Conservation (phyloP, 2,888 invertebrate genomes). For the Caenorhabditis doughertyi region DNA sequence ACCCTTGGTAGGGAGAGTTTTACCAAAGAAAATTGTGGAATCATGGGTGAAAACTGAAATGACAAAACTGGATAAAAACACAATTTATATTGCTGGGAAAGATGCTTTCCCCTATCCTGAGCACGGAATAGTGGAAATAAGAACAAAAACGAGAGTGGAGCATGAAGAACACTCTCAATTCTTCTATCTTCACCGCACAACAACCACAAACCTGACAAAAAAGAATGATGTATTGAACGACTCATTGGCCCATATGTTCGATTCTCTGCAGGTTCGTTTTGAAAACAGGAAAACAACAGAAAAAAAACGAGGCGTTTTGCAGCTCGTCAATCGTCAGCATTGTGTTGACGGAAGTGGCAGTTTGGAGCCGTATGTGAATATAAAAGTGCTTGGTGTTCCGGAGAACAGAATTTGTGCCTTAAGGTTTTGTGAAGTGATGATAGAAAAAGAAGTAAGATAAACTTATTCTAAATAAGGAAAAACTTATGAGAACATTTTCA, state of each 20-base stretch:
- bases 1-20: slow-evolving; percentile 32
- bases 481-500: slow-evolving; percentile 21
- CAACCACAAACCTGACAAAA: background rate
- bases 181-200: slow-evolving; percentile 48
- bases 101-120: slow-evolving; percentile 25
- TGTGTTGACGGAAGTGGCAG: slow-evolving; percentile 56
- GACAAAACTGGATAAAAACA: slow-evolving; percentile 42
- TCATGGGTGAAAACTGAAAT: slow-evolving; percentile 53
- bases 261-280: slow-evolving; percentile 56
- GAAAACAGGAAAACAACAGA: too few species aligned
- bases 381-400: slow-evolving; percentile 46
- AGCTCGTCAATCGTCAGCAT: slow-evolving; percentile 43
- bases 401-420: slow-evolving; percentile 40
- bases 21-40: slow-evolving; percentile 56
- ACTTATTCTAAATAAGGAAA: background rate
- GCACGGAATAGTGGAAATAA: slow-evolving; percentile 57
- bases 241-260: slow-evolving; percentile 52
- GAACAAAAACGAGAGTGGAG: background rate
- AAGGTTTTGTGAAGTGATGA: slow-evolving; percentile 45
- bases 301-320: too few species aligned
- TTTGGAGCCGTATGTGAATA: slow-evolving; percentile 50
- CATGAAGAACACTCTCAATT: slow-evolving; percentile 37
- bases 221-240: slow-evolving; percentile 42
- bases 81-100: slow-evolving; percentile 53
- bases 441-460: slow-evolving; percentile 56